Evolutionary conservation across 2,888 invertebrate genomes (phyloP).

Genomic region (Drosophila diplacantha): DNA sequence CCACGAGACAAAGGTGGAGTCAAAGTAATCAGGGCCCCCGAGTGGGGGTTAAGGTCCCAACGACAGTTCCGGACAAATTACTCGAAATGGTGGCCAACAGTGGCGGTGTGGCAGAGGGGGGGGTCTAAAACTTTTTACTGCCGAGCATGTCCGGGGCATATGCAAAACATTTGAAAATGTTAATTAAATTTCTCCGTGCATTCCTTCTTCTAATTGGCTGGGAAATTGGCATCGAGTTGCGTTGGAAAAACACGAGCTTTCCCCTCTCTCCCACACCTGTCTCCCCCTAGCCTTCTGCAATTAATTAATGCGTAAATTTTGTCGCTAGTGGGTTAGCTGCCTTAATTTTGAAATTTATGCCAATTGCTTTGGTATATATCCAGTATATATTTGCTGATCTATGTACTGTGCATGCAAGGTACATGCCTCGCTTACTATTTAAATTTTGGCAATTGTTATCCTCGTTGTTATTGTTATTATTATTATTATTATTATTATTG

Average conservation of each 20-base stretch:
- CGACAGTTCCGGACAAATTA: conserved; percentile 62
- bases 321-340: conserved; percentile 13
- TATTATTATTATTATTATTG: conserved; percentile 6
- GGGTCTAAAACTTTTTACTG: conserved; percentile 34
- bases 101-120: background rate
- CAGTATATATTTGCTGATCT: conserved; percentile 10
- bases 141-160: conserved; percentile 54
- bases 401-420: background rate
- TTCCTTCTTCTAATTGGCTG: conserved; percentile 54
- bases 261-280: background rate
- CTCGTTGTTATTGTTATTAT: conserved; percentile 12
- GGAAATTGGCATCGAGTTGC: conserved; percentile 30
- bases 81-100: conserved; percentile 17
- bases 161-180: conserved; percentile 68
- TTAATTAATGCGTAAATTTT: conserved; percentile 32
- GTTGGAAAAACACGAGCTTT: conserved; percentile 19
- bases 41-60: conserved; percentile 45
- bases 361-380: conserved; percentile 19
- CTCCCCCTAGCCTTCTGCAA: conserved; percentile 7
- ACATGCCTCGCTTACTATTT: conserved; percentile 31
- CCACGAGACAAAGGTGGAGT: conserved; percentile 28
- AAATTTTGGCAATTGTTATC: conserved; percentile 39
- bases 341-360: conserved; percentile 22
- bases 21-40: conserved; percentile 39
- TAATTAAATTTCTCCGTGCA: conserved; percentile 67